phyloP scores from a whole-genome alignment of 2,113 vertebrate species.

The Rana temporaria region DNA sequence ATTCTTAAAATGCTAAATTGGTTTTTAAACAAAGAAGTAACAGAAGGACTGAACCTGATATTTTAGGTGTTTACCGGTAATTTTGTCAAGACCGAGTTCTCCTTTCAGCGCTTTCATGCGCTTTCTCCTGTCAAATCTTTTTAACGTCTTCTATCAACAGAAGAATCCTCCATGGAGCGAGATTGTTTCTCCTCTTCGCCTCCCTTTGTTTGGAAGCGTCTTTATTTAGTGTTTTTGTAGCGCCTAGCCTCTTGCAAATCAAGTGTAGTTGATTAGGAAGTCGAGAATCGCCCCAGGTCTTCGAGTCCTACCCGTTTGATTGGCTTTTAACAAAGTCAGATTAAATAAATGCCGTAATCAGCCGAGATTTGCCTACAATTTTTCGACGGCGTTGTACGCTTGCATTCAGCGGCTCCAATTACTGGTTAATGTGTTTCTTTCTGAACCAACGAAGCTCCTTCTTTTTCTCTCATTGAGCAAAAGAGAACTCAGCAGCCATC shows the following conservation, averaged over 20 bases:
- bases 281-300: not conserved
- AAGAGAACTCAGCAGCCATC: constrained; percentile 34
- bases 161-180: not conserved
- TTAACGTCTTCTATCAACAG: not conserved
- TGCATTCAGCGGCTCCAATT: constrained; percentile 31
- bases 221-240: not conserved
- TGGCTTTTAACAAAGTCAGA: constrained; percentile 48
- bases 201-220: not conserved
- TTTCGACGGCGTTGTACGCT: not conserved
- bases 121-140: not conserved
- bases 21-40: too few relatives aligned
- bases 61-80: too few relatives aligned
- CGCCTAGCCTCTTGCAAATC: not conserved
- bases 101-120: not conserved
- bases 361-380: constrained; percentile 27
- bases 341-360: constrained; percentile 46
- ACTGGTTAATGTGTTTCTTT: constrained; percentile 43
- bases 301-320: constrained; percentile 17
- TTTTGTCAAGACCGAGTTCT: not conserved
- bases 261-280: constrained; percentile 28
- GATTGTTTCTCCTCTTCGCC: not conserved
- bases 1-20: too few relatives aligned
- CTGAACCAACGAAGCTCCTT: not conserved
- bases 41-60: too few relatives aligned
- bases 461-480: constrained; percentile 16